phyloP scores from a whole-genome alignment of 2,797 vertebrate genomes.

The Taeniopygia guttata region DNA sequence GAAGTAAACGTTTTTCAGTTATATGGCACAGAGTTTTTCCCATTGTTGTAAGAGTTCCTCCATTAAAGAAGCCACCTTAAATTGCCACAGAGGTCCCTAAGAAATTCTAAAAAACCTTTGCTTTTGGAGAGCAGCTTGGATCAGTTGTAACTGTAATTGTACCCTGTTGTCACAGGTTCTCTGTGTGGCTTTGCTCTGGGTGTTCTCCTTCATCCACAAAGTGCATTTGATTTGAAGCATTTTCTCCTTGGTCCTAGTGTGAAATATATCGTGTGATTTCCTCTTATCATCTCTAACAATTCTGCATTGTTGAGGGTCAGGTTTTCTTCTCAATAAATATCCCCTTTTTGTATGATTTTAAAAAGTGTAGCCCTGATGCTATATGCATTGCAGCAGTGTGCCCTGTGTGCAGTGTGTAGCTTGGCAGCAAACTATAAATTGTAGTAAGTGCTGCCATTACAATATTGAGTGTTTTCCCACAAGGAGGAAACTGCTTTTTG shows the following conservation, averaged over 20 bases:
- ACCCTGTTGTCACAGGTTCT: not conserved
- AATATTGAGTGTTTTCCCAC: not conserved
- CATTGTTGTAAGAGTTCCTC: constrained; percentile 6
- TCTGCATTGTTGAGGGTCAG: not conserved
- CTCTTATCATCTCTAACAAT: not conserved
- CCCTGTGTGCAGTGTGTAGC: not conserved
- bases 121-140: constrained; percentile 7
- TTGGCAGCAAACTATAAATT: not conserved
- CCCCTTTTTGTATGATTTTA: not conserved
- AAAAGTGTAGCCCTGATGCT: not conserved
- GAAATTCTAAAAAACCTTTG: not conserved
- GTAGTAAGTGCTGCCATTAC: not conserved
- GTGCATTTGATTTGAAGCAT: not conserved
- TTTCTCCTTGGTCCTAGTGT: not conserved
- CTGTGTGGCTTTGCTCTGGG: not conserved
- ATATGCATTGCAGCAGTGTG: not conserved
- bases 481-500: not conserved
- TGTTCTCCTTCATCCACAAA: not conserved
- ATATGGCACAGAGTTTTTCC: constrained; percentile 14
- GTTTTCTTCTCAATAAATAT: not conserved
- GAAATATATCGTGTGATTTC: not conserved
- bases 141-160: not conserved
- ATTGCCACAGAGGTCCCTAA: not conserved
- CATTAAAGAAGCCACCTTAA: constrained; percentile 14
- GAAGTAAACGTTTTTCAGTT: constrained; percentile 2